These are phyloP conservation scores for Struthidea cinerea DNA, from an alignment of 2,113 vertebrate genomes.

Conservation along the genomic window DNA sequence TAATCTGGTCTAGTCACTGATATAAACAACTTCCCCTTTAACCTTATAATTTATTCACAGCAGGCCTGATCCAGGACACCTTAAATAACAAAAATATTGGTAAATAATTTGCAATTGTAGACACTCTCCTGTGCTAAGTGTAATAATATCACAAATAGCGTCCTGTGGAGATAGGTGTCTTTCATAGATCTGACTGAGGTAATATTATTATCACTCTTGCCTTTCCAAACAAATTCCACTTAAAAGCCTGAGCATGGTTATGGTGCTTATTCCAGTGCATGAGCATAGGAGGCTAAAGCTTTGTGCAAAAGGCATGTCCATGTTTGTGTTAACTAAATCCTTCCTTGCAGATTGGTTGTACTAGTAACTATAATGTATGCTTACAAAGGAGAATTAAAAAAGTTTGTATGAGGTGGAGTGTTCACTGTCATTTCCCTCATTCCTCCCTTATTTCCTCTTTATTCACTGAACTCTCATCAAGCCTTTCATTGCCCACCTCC, in stretches of 20 bases:
- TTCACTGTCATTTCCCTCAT: background rate
- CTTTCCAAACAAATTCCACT: background rate
- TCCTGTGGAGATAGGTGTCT: background rate
- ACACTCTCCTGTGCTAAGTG: background rate
- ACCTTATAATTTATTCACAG: constrained; percentile 23
- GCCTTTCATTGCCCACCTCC: constrained; percentile 6
- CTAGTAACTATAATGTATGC: background rate
- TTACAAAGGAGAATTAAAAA: background rate
- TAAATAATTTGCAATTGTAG: constrained; percentile 37
- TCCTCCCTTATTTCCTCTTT: constrained; percentile 27
- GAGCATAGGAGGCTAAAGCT: background rate
- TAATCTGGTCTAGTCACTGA: constrained; percentile 4
- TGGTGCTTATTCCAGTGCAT: background rate
- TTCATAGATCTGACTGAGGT: background rate
- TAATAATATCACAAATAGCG: background rate
- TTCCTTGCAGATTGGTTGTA: background rate
- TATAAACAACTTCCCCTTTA: constrained; percentile 37
- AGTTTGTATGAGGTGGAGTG: background rate
- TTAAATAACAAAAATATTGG: constrained; percentile 49
- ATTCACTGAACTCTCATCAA: constrained; percentile 38
- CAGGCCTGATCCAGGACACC: background rate
- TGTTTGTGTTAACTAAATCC: background rate
- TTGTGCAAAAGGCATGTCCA: background rate
- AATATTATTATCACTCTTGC: background rate
- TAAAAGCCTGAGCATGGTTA: background rate